These are phyloP conservation scores for Lithophane socia DNA, from an alignment of 2,888 invertebrate species.

Conservation along the genomic window DNA sequence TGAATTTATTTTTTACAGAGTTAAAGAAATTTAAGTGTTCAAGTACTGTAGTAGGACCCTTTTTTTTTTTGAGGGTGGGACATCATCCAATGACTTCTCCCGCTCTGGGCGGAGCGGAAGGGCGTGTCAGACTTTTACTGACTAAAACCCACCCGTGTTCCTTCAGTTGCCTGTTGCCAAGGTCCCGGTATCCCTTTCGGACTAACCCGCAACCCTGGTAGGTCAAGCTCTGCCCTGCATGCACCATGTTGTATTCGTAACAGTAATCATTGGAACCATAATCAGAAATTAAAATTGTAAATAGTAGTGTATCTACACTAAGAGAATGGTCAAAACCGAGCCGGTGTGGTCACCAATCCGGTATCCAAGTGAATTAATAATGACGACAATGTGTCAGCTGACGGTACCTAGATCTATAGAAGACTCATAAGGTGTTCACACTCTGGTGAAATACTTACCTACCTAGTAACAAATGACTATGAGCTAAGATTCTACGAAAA, in stretches of 20 bases:
- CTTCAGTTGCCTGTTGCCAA: too few relatives aligned
- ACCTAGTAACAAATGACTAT: slow-evolving; percentile 12
- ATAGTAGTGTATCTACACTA: not conserved
- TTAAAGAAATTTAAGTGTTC: not conserved
- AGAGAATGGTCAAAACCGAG: not conserved
- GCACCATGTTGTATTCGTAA: not conserved
- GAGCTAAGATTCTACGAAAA: not conserved
- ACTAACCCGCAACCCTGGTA: too few relatives aligned
- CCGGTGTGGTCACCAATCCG: not conserved
- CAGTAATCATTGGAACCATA: too few relatives aligned
- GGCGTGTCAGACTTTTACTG: too few relatives aligned
- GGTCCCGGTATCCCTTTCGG: too few relatives aligned
- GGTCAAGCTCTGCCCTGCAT: not conserved
- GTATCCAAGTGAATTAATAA: not conserved
- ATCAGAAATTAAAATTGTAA: too few relatives aligned
- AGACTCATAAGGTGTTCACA: not conserved
- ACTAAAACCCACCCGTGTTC: too few relatives aligned
- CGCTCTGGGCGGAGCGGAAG: too few relatives aligned
- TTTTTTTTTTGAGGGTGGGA: too few relatives aligned
- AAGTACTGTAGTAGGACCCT: not conserved
- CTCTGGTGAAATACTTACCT: not conserved
- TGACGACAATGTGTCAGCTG: not conserved
- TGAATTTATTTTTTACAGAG: not conserved
- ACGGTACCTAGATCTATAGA: too few relatives aligned
- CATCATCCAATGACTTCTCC: too few relatives aligned